phyloP scores from a whole-genome alignment of 2,797 vertebrate genomes.

The Decapterus maruadsi region DNA sequence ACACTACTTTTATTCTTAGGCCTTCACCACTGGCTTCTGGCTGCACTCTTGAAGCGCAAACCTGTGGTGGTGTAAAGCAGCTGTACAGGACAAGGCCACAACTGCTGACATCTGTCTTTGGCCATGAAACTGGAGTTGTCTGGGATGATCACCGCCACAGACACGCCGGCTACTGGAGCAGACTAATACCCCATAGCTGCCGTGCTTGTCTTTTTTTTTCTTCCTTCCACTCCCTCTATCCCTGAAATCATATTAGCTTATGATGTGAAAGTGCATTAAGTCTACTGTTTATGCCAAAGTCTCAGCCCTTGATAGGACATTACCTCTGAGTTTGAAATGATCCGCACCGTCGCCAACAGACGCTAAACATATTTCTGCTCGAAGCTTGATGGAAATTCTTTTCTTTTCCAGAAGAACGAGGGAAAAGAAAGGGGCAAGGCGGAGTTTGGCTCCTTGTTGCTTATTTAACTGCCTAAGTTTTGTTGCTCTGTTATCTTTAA shows the following conservation, averaged over 20 bases:
- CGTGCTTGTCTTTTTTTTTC: constrained; percentile 61
- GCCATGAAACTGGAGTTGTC: constrained; percentile 72
- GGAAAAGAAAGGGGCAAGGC: constrained; percentile 16
- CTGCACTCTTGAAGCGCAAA: constrained; percentile 67
- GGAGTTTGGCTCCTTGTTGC: constrained; percentile 34
- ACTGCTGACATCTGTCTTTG: constrained; percentile 77
- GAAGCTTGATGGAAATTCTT: constrained; percentile 53
- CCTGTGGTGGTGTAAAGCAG: constrained; percentile 76
- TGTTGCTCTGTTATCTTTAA: constrained; percentile 42
- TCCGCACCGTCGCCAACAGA: constrained; percentile 47
- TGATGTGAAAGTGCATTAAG: constrained; percentile 81
- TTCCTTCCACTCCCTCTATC: constrained; percentile 67
- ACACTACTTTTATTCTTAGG: constrained; percentile 82
- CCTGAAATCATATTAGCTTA: constrained; percentile 79
- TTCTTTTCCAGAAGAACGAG: constrained; percentile 23
- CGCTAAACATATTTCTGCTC: constrained; percentile 52
- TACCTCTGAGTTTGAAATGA: constrained; percentile 62
- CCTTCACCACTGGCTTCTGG: constrained; percentile 72
- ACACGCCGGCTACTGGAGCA: constrained; percentile 75
- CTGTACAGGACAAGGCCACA: constrained; percentile 57
- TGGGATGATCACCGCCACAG: constrained; percentile 74
- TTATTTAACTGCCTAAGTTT: constrained; percentile 33
- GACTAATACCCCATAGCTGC: constrained; percentile 73
- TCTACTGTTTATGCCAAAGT: constrained; percentile 72
- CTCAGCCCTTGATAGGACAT: constrained; percentile 64